A percentile compares a stretch with the other conserved stretches of the same genome.
phyloP scores from a whole-genome alignment of 1,140 invertebrate genomes.

The Bursaphelenchus mucronatus region DNA sequence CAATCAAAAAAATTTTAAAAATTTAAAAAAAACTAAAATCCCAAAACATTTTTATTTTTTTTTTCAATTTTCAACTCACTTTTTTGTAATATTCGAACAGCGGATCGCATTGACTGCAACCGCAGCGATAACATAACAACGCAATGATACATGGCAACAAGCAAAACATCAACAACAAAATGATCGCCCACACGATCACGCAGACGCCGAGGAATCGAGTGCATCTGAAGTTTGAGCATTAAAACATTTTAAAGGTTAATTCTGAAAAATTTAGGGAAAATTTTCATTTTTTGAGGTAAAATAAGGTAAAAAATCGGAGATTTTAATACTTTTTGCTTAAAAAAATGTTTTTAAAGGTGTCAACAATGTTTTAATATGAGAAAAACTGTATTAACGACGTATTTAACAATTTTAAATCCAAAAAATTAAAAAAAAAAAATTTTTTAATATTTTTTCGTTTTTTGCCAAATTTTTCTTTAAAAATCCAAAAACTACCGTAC shows the following conservation, averaged over 20 bases:
- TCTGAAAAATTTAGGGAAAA: too few relatives aligned
- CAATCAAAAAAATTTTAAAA: too few relatives aligned
- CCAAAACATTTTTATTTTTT: not conserved
- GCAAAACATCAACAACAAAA: constrained; percentile 35
- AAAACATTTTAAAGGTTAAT: not conserved
- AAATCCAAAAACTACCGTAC: too few relatives aligned
- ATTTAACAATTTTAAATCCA: too few relatives aligned
- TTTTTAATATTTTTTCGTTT: too few relatives aligned
- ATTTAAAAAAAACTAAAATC: too few relatives aligned
- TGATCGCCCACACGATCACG: constrained; percentile 43
- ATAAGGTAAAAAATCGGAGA: not conserved
- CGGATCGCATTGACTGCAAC: constrained; percentile 18
- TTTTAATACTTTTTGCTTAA: constrained; percentile 18
- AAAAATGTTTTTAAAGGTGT: constrained; percentile 6
- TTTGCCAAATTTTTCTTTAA: too few relatives aligned
- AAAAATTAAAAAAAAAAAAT: too few relatives aligned
- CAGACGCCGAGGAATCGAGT: constrained; percentile 42
- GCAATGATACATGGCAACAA: constrained; percentile 3
- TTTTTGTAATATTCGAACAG: constrained; percentile 3
- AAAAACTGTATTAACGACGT: too few relatives aligned
- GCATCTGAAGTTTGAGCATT: constrained; percentile 33
- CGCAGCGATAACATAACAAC: constrained; percentile 28
- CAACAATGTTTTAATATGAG: too few relatives aligned
- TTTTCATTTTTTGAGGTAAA: not conserved
- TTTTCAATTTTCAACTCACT: too few relatives aligned